A percentile compares a stretch with the other conserved stretches of the same genome.
Conservation (phyloP, 2,113 vertebrate genomes). For the Balaeniceps rex region DNA sequence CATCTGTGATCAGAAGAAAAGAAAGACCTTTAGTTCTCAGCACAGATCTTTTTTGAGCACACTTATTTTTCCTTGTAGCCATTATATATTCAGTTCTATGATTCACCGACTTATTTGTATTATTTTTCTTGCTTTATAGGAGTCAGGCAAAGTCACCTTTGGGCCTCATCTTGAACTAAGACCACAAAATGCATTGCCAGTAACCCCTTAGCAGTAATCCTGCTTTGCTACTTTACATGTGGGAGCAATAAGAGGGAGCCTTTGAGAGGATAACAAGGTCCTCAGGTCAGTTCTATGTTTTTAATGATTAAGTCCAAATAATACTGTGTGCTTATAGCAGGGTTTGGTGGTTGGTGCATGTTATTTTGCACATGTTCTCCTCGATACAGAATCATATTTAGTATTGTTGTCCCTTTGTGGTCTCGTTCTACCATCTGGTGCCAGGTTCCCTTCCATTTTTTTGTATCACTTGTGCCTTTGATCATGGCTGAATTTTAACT, state of each 20-base stretch:
- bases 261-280: slow-evolving; percentile 10
- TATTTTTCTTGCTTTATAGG: neutral
- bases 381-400: neutral
- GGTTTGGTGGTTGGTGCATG: neutral
- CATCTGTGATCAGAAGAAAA: slow-evolving; percentile 64
- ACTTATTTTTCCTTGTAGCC: slow-evolving; percentile 10
- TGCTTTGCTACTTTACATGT: neutral
- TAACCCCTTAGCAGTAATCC: neutral
- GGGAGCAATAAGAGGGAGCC: neutral
- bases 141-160: neutral
- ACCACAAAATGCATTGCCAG: neutral
- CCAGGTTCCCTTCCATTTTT: neutral
- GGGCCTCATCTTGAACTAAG: neutral
- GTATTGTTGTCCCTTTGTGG: neutral
- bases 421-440: neutral
- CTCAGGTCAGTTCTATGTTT: neutral
- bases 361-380: neutral
- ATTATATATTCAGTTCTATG: slow-evolving; percentile 5
- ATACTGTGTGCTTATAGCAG: neutral
- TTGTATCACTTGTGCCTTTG: slow-evolving; percentile 6
- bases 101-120: slow-evolving; percentile 15
- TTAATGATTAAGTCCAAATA: neutral
- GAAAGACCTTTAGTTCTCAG: slow-evolving; percentile 51
- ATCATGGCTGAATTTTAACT: slow-evolving; percentile 33
- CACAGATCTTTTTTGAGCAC: slow-evolving; percentile 45